Conservation (phyloP, 2,113 vertebrate species). For the Variabilichromis moorii region DNA sequence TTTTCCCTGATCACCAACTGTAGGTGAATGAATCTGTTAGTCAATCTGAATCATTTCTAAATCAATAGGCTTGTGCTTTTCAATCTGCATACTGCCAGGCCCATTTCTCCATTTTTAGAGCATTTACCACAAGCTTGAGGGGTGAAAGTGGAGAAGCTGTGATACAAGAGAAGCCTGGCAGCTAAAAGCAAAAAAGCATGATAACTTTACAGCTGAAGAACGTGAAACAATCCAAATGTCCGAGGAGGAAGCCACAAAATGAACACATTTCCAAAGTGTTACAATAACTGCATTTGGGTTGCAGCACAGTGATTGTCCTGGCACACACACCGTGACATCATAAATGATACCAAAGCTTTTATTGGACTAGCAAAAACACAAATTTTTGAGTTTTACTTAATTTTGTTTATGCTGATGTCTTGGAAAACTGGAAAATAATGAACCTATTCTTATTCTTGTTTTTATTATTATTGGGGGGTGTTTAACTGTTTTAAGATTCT, state of each 20-base stretch:
- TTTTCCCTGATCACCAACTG: neutral
- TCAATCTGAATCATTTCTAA: neutral
- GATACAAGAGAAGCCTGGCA: neutral
- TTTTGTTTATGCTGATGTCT: neutral
- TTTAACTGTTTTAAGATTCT: neutral
- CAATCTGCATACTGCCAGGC: neutral
- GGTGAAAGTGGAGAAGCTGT: neutral
- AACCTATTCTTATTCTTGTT: neutral
- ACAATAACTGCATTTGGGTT: neutral
- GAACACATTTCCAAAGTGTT: neutral
- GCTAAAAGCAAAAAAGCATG: neutral
- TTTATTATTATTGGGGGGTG: neutral
- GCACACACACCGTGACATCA: neutral
- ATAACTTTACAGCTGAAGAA: neutral
- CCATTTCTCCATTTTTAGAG: neutral
- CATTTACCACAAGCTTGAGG: neutral
- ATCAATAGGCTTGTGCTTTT: neutral
- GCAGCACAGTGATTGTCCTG: neutral
- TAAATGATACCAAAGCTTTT: neutral
- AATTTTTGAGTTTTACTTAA: neutral
- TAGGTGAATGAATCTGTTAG: neutral
- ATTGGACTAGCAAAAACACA: neutral
- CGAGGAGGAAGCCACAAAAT: neutral
- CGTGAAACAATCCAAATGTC: neutral
- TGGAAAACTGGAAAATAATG: neutral